Conservation (phyloP, 2,797 vertebrate genomes). For the Scolopax rusticola region DNA sequence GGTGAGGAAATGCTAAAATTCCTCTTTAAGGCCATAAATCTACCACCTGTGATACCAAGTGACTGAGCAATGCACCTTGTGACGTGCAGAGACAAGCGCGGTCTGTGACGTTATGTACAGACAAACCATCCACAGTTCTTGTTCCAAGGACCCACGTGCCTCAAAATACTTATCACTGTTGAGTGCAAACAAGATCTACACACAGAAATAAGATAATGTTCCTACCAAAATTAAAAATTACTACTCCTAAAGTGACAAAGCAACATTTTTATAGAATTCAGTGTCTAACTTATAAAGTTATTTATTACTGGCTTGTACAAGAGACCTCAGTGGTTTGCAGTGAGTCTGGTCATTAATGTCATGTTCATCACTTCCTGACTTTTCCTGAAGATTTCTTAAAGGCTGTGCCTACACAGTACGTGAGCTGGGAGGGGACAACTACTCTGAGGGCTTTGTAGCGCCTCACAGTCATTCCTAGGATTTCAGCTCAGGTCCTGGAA, state of each 20-base stretch:
- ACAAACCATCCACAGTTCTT: neutral
- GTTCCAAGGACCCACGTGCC: neutral
- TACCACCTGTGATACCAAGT: neutral
- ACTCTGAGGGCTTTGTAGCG: neutral
- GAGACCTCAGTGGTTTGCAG: neutral
- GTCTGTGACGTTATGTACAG: neutral
- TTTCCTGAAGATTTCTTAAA: neutral
- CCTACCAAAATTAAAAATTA: neutral
- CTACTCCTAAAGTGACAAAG: neutral
- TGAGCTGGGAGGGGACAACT: neutral
- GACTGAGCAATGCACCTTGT: neutral
- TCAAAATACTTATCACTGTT: neutral
- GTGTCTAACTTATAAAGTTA: neutral
- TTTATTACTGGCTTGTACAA: neutral
- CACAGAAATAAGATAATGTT: neutral
- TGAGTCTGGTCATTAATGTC: neutral
- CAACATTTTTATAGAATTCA: neutral
- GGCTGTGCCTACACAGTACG: neutral
- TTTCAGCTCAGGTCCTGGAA: neutral
- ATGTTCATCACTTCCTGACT: neutral
- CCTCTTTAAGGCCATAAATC: neutral
- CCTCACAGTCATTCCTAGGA: neutral
- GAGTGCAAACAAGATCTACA: neutral
- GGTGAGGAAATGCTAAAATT: neutral
- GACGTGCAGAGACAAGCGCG: neutral